Conservation (phyloP, 2,888 invertebrate genomes). For the Hydrotaea diabolus region DNA sequence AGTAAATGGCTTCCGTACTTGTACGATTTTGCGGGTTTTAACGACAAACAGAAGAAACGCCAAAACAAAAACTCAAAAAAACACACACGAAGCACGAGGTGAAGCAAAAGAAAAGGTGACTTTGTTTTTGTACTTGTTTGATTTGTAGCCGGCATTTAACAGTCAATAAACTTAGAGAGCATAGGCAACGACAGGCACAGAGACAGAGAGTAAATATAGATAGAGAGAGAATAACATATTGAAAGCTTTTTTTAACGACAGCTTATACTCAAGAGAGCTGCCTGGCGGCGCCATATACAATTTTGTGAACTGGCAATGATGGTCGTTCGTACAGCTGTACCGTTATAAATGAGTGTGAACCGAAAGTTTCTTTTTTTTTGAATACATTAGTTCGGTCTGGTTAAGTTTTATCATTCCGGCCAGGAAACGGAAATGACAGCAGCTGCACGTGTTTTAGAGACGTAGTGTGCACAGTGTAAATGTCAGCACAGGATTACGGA, state of each 20-base stretch:
- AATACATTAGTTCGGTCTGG: not conserved
- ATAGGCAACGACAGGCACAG: not conserved
- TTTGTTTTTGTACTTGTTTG: not conserved
- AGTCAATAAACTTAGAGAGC: constrained; percentile 59
- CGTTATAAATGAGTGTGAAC: constrained; percentile 44
- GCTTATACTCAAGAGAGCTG: constrained; percentile 59
- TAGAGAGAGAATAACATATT: not conserved
- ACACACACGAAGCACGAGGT: constrained; percentile 15
- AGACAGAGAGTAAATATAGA: not conserved
- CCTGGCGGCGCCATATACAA: not conserved
- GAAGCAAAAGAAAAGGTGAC: constrained; percentile 8
- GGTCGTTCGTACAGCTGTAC: constrained; percentile 18
- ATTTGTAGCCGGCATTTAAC: constrained; percentile 57
- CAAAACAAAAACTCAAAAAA: not conserved
- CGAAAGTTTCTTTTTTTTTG: constrained; percentile 20
- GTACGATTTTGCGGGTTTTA: constrained; percentile 47
- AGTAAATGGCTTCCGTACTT: constrained; percentile 57
- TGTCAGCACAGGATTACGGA: not conserved
- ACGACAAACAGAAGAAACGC: not conserved
- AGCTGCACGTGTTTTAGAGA: constrained; percentile 18
- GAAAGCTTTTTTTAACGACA: constrained; percentile 43
- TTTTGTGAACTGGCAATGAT: constrained; percentile 57
- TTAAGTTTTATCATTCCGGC: not conserved
- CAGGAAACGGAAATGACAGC: constrained; percentile 49
- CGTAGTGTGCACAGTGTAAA: not conserved